Conservation (phyloP, 1,140 invertebrate genomes). For the Uloborus diversus region DNA sequence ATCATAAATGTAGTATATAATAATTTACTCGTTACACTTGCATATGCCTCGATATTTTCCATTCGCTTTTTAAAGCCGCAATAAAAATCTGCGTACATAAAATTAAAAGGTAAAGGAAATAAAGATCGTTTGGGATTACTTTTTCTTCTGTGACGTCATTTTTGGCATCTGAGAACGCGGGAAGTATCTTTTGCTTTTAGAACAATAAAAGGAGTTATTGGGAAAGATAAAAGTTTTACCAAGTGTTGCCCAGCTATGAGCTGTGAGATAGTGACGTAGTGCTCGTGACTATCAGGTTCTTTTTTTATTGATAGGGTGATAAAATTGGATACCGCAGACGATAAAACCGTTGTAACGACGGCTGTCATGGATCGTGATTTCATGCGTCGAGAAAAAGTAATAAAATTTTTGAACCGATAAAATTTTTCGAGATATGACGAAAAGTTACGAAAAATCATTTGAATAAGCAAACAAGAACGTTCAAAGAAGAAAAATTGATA, state of each 20-base stretch:
- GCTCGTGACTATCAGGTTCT: background rate
- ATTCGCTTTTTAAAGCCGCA: conserved; percentile 1
- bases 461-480: too few relatives aligned
- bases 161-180: background rate
- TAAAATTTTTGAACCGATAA: too few relatives aligned
- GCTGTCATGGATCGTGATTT: background rate
- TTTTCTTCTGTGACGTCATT: background rate
- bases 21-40: conserved; percentile 48
- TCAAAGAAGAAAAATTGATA: too few relatives aligned
- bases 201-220: background rate
- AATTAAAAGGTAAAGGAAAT: background rate
- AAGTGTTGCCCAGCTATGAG: too few relatives aligned
- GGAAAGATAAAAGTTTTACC: conserved; percentile 5
- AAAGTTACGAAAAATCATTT: too few relatives aligned
- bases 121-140: background rate
- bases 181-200: background rate
- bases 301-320: conserved; percentile 23
- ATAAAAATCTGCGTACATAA: conserved; percentile 35
- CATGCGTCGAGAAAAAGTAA: background rate
- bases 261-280: too few relatives aligned
- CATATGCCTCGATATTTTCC: conserved; percentile 19
- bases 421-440: too few relatives aligned
- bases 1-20: conserved; percentile 35
- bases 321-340: conserved; percentile 19
- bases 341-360: background rate